phyloP scores from a whole-genome alignment of 2,797 vertebrate species.

The Lepidocolaptes lacrymiger region DNA sequence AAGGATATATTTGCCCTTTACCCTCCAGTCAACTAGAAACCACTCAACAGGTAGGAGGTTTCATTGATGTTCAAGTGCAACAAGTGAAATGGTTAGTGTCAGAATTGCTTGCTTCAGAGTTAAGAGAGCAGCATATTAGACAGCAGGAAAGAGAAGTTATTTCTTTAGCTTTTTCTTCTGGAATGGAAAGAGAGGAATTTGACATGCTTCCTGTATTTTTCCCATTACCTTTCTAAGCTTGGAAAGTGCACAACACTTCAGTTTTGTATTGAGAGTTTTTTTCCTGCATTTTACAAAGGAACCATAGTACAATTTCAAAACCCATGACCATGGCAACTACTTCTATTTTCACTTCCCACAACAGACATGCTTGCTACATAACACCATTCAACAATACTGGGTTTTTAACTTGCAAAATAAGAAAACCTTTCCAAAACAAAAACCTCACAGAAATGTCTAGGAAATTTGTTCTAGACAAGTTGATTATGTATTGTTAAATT shows the following conservation, averaged over 20 bases:
- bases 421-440: background rate
- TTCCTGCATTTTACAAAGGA: background rate
- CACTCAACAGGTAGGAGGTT: constrained; percentile 66
- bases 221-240: background rate
- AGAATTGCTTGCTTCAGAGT: constrained; percentile 50
- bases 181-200: constrained; percentile 20
- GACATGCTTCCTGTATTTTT: background rate
- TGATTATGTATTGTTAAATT: background rate
- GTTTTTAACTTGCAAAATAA: background rate
- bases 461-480: background rate
- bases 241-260: background rate
- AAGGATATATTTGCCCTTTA: constrained; percentile 81
- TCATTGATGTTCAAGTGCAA: constrained; percentile 85
- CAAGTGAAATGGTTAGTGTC: constrained; percentile 66
- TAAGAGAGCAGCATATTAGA: constrained; percentile 44
- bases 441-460: background rate
- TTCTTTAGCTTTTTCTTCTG: constrained; percentile 24
- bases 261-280: background rate
- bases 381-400: background rate
- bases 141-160: constrained; percentile 36
- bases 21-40: constrained; percentile 80
- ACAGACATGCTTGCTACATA: background rate
- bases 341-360: background rate
- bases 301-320: background rate
- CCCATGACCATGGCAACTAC: background rate